These are phyloP conservation scores for Diplodus puntazzo DNA, from an alignment of 2,797 vertebrate species.

Conservation along the genomic window DNA sequence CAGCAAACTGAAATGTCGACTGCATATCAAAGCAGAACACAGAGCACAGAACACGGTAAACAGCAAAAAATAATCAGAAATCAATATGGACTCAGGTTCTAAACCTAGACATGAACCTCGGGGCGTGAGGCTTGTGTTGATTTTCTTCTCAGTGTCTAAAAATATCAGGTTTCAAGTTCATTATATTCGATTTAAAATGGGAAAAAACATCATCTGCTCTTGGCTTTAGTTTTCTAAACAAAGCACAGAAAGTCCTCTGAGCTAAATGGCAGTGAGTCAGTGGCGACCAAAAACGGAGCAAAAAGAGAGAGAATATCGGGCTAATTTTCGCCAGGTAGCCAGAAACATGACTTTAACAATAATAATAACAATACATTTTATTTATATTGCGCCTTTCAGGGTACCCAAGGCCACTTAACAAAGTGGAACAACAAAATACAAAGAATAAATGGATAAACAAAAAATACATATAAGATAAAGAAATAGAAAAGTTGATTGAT, in stretches of 20 bases:
- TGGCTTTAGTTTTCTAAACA: background rate
- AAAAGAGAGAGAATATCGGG: too few relatives aligned
- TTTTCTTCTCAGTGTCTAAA: background rate
- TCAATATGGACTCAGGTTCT: slow-evolving; percentile 1
- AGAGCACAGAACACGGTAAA: background rate
- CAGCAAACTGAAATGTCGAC: background rate
- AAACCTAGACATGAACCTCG: background rate
- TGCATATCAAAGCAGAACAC: slow-evolving; percentile 20
- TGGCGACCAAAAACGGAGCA: too few relatives aligned
- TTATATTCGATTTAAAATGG: background rate
- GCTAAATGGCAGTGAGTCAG: too few relatives aligned
- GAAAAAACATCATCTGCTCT: background rate
- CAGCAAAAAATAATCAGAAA: background rate
- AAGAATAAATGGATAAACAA: too few relatives aligned
- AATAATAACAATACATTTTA: too few relatives aligned
- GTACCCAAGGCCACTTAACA: too few relatives aligned
- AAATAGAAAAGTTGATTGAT: too few relatives aligned
- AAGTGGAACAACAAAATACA: too few relatives aligned
- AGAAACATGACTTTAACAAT: too few relatives aligned
- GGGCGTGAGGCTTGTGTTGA: background rate
- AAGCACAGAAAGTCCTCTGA: background rate
- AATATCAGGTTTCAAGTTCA: background rate
- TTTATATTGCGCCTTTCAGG: too few relatives aligned
- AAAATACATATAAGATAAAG: too few relatives aligned
- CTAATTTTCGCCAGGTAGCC: too few relatives aligned